These are phyloP conservation scores for Trinorchestia longiramus DNA, from an alignment of 1,140 invertebrate genomes.

Conservation along the genomic window DNA sequence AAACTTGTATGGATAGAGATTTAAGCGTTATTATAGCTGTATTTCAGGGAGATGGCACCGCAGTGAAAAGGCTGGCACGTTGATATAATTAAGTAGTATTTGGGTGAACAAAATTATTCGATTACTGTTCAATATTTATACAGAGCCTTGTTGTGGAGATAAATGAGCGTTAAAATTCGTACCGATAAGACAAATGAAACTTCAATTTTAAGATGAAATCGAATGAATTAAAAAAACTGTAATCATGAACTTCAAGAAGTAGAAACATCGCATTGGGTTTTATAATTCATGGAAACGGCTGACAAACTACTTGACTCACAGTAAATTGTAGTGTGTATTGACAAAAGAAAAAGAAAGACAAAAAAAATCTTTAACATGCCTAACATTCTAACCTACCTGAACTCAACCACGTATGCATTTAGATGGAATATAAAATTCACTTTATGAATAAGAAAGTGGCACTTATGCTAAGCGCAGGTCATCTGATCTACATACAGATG, in stretches of 20 bases:
- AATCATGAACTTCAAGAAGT: not conserved
- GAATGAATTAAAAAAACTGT: no score
- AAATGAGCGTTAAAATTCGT: no score
- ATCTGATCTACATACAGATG: not conserved
- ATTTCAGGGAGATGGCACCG: no score
- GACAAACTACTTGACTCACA: not conserved
- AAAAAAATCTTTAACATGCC: not conserved
- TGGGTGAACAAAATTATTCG: no score
- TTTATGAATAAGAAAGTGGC: not conserved
- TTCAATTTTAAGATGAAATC: no score
- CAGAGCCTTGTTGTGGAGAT: no score
- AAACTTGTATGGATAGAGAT: not conserved
- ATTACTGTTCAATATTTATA: no score
- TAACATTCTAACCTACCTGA: not conserved
- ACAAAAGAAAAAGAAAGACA: not conserved
- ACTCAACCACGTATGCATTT: not conserved
- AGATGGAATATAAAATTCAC: not conserved
- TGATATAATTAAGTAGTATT: no score
- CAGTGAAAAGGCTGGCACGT: no score
- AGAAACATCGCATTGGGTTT: not conserved
- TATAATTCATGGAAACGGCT: not conserved
- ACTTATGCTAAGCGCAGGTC: not conserved
- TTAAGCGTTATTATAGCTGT: not conserved
- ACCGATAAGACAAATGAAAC: no score
- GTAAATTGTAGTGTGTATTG: not conserved